Conservation (phyloP, 64 coral and sea anemone species). For the Montipora sp. region DNA sequence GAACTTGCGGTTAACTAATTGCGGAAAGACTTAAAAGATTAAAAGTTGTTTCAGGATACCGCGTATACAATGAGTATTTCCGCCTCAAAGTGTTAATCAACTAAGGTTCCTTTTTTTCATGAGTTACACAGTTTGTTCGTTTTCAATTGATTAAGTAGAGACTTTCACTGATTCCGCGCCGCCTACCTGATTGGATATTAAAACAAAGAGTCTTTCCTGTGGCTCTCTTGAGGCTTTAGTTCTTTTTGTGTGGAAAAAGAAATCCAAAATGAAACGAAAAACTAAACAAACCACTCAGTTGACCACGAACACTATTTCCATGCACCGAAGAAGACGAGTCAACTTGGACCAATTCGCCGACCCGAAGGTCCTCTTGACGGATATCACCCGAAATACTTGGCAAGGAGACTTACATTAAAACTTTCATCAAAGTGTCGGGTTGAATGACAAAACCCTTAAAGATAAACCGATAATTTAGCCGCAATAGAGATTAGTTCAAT, state of each 20-base stretch:
- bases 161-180: not conserved
- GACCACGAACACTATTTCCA: not conserved
- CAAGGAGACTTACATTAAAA: not conserved
- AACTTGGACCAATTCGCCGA: not conserved
- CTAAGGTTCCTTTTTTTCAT: not conserved
- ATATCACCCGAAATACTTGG: not conserved
- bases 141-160: not conserved
- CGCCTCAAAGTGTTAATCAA: not conserved
- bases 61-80: not conserved
- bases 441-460: not conserved
- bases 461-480: not conserved
- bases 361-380: not conserved
- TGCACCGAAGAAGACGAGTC: not conserved
- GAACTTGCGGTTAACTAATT: not conserved
- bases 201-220: slow-evolving; percentile 24
- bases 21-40: slow-evolving; percentile 31
- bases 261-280: not conserved
- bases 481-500: not conserved
- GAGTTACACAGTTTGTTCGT: slow-evolving; percentile 11
- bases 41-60: slow-evolving; percentile 1
- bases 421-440: not conserved
- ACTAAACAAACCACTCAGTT: not conserved
- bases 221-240: not conserved
- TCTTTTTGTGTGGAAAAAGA: not conserved
- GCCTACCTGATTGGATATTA: not conserved